Percentiles rank a stretch among this genome's conserved stretches.
phyloP scores from a whole-genome alignment of 2,888 invertebrate species.

The Blomia tropicalis region DNA sequence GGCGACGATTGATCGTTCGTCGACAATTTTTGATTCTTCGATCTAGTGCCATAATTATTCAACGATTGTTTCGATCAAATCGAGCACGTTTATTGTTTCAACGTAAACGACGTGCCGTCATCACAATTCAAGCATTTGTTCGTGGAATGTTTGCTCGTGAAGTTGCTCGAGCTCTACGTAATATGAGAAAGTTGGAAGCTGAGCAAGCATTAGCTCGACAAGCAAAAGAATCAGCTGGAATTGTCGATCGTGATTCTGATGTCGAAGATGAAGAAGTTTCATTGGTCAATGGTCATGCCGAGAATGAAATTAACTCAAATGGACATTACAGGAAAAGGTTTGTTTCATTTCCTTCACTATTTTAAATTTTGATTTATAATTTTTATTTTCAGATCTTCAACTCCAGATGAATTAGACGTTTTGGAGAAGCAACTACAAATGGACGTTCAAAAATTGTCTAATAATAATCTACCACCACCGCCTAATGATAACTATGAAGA shows the following conservation, averaged over 20 bases:
- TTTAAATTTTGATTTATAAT: neutral
- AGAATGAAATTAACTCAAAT: constrained; percentile 30
- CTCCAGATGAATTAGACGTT: constrained; percentile 10
- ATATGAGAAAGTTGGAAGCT: constrained; percentile 44
- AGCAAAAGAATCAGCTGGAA: too few relatives aligned
- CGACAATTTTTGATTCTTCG: constrained; percentile 52
- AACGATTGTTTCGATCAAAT: constrained; percentile 72
- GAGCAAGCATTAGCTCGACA: constrained; percentile 31
- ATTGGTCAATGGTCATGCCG: too few relatives aligned
- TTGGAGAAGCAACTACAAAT: constrained; percentile 3
- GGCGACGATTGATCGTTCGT: constrained; percentile 49
- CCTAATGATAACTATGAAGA: neutral
- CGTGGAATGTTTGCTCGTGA: constrained; percentile 68
- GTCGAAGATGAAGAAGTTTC: constrained; percentile 43
- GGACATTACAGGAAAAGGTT: neutral
- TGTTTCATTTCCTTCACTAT: too few relatives aligned
- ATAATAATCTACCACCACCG: neutral
- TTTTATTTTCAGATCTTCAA: constrained; percentile 5
- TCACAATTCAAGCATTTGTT: constrained; percentile 63
- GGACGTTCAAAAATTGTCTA: neutral
- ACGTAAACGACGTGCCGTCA: constrained; percentile 59
- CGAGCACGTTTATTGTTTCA: constrained; percentile 63
- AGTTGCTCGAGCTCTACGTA: constrained; percentile 61
- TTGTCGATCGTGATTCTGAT: constrained; percentile 45
- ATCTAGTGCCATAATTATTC: constrained; percentile 54